Base-by-base conservation (phyloP, 1,140 invertebrate genomes). In the Stenopsyche tienmushanensis region DNA sequence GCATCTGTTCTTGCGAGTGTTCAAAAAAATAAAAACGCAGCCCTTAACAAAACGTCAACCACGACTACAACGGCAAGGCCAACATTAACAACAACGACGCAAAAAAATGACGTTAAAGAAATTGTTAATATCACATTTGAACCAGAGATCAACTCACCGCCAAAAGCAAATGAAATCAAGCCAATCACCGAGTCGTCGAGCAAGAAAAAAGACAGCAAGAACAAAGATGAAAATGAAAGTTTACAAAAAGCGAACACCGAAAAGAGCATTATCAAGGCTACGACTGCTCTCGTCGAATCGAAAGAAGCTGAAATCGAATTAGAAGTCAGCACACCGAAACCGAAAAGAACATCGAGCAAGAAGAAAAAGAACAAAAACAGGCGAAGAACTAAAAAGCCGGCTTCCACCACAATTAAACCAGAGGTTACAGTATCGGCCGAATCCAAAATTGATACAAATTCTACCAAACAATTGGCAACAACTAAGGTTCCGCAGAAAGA, bases 231-330 rank as follows among this genome's bases (percentile, higher is more conserved):
- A 25, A 5, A 9, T 13, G n/a, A n/a, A n/a, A n/a, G n/a, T n/a
- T n/a, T n/a, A n/a, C n/a, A 13, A 70, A 70, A 26, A 64, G 63
- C 15, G 57, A 73, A 21, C 1, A 57, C 34, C 7, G 68, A 44
- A n/a, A 13, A 47, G 54, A 1, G 39, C 47, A 13, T 49, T 53
- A 3, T 58, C 64, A 10, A 45, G 10, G 24, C 67, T 2, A 71
- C 72, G 1, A 72, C 71, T 1, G 47, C 29, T 20, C 29, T 77
- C 7, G 74, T 79, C 52, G 83, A 85, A 78, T 73, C 82, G 18
- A 85, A 85, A 73, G 79, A 84, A 72, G 80, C 80, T 71, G 81
- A 82, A 72, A 78, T 82, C 57, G 82, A 84, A 73, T 71, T 85
- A 60, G 76, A 83, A 73, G 76, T 80, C 17, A 82, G 80, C 64